Percentiles rank a stretch among this genome's conserved stretches.
These are phyloP conservation scores for Neodon shergylaensis DNA, from an alignment of 2,113 vertebrate genomes.

Conservation along the genomic window DNA sequence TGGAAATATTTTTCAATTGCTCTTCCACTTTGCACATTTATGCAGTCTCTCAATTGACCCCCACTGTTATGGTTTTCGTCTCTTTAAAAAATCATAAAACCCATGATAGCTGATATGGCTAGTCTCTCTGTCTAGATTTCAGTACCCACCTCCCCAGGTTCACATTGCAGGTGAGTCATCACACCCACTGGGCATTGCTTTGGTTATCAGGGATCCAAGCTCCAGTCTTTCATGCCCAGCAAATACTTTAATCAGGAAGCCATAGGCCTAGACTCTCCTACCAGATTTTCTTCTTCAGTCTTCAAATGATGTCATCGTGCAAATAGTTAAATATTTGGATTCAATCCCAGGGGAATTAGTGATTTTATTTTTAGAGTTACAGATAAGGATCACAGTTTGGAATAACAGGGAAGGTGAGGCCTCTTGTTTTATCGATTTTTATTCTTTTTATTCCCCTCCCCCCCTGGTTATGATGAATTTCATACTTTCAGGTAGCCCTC, in stretches of 20 bases:
- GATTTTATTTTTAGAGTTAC: constrained; percentile 1
- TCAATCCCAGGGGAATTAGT: background rate
- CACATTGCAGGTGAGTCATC: too few relatives aligned
- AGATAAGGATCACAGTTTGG: background rate
- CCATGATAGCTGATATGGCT: too few relatives aligned
- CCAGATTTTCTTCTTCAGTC: background rate
- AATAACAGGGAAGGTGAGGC: background rate
- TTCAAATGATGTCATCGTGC: background rate
- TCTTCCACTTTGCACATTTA: background rate
- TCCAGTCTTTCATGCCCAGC: background rate
- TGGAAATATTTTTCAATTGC: background rate
- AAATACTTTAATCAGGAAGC: background rate
- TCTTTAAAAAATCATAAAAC: too few relatives aligned
- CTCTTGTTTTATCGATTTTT: background rate
- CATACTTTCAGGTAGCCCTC: background rate
- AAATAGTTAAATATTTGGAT: background rate
- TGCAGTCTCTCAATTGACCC: background rate
- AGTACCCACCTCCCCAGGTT: background rate
- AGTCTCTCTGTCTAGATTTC: background rate
- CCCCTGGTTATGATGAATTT: background rate
- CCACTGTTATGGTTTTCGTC: too few relatives aligned
- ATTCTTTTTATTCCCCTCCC: too few relatives aligned
- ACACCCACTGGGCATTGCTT: background rate
- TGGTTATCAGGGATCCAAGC: background rate
- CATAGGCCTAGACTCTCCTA: background rate